Evolutionary conservation across 2,113 vertebrate species (phyloP).

Genomic region (Sorex araneus): DNA sequence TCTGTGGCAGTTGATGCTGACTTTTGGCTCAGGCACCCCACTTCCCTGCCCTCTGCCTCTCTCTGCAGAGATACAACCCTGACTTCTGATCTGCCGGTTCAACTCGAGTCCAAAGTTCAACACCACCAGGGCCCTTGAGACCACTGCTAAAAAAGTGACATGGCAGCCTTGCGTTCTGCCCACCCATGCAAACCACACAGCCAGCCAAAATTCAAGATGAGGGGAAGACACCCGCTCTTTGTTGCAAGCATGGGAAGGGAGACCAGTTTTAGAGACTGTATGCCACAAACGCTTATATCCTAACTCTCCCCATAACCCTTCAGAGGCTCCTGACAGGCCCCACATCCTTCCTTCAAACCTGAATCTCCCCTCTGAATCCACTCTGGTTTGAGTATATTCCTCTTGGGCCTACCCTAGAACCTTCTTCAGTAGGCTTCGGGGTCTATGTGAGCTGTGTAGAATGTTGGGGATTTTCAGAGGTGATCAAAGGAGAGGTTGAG

Average conservation of each 20-base stretch:
- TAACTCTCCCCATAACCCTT: not conserved
- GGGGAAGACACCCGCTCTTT: not conserved
- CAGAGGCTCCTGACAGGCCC: not conserved
- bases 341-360: conserved; percentile 35
- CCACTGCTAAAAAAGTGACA: not conserved
- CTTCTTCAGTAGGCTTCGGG: not conserved
- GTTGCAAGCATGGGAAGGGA: not conserved
- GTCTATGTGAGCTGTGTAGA: not conserved
- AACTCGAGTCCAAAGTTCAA: not conserved
- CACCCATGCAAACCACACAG: conserved; percentile 19
- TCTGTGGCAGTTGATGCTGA: conserved; percentile 7
- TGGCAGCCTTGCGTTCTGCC: not conserved
- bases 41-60: not conserved
- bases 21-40: not conserved
- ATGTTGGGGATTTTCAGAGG: conserved; percentile 3
- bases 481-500: not conserved
- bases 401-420: not conserved
- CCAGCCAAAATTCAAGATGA: conserved; percentile 18
- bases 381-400: not conserved
- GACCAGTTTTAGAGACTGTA: not conserved
- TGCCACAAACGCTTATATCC: not conserved
- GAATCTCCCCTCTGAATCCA: not conserved
- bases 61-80: not conserved
- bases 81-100: not conserved
- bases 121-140: not conserved